Evolutionary conservation across 2,113 vertebrate species (phyloP).

Genomic region (Poeciliopsis retropinna): DNA sequence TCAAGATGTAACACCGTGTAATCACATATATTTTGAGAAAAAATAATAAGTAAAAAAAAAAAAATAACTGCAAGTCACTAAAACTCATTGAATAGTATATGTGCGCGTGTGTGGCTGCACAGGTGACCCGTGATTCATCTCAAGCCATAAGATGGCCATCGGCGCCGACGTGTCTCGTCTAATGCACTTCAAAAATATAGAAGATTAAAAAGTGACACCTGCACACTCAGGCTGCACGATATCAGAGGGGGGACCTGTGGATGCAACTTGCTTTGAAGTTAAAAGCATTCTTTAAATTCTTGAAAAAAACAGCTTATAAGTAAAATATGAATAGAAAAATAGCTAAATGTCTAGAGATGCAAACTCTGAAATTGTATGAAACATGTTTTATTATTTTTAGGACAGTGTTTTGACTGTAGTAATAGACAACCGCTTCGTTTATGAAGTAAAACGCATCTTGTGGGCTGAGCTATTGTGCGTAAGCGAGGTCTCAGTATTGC

Average conservation of each 20-base stretch:
- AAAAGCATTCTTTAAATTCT: not conserved
- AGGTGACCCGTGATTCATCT: not conserved
- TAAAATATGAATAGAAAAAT: not conserved
- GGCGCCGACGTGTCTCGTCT: conserved; percentile 8
- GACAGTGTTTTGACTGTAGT: not conserved
- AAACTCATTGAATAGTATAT: no score
- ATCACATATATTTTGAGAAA: no score
- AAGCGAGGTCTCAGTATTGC: conserved; percentile 14
- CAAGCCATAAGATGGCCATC: not conserved
- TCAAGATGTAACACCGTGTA: no score
- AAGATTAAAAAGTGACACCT: not conserved
- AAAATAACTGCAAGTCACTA: no score
- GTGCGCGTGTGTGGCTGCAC: not conserved
- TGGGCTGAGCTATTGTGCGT: conserved; percentile 9
- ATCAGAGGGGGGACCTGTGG: not conserved
- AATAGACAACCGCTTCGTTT: not conserved
- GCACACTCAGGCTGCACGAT: not conserved
- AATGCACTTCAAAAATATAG: not conserved
- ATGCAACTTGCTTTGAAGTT: not conserved
- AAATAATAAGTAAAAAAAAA: no score
- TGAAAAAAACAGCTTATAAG: no score
- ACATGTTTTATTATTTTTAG: not conserved
- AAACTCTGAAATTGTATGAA: not conserved
- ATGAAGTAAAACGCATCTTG: not conserved
- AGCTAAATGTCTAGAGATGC: not conserved